Conservation (phyloP, 1,140 invertebrate species). For the Xylocopa sonorina region DNA sequence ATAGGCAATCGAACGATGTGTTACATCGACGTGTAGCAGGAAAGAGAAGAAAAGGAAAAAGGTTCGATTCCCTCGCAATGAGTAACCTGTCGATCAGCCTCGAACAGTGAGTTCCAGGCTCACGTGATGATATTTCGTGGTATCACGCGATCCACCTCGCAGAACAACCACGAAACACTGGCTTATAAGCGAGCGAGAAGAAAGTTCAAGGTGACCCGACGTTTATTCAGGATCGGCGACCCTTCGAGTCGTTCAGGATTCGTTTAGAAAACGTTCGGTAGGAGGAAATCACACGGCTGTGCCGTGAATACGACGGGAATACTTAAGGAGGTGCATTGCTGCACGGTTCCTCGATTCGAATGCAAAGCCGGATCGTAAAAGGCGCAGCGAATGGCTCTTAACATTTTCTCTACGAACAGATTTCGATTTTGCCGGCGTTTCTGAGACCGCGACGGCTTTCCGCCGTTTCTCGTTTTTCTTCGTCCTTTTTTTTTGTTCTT, state of each 20-base stretch:
- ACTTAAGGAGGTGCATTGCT: slow-evolving; percentile 70
- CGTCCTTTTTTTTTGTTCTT: not conserved
- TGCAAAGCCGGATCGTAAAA: slow-evolving; percentile 55
- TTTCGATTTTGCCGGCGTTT: slow-evolving; percentile 26
- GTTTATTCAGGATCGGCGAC: slow-evolving; percentile 44
- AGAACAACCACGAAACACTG: not conserved
- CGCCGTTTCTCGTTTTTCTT: not conserved
- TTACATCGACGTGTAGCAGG: too few relatives aligned
- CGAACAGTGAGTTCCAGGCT: not conserved
- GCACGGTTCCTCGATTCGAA: slow-evolving; percentile 64
- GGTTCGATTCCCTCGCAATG: not conserved
- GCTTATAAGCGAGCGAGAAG: not conserved
- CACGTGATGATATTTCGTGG: not conserved
- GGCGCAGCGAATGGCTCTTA: slow-evolving; percentile 24
- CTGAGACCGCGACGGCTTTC: not conserved
- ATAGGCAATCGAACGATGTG: not conserved
- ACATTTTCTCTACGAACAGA: slow-evolving; percentile 14
- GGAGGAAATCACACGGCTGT: slow-evolving; percentile 68
- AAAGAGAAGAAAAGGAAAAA: too few relatives aligned
- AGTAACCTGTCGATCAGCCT: not conserved
- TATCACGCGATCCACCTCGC: not conserved
- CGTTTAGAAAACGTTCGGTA: slow-evolving; percentile 52
- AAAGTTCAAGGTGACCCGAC: slow-evolving; percentile 29
- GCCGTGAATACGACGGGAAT: slow-evolving; percentile 65
- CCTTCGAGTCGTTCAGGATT: slow-evolving; percentile 40